phyloP scores from a whole-genome alignment of 2,113 vertebrate species.

The Synodontis membranacea region DNA sequence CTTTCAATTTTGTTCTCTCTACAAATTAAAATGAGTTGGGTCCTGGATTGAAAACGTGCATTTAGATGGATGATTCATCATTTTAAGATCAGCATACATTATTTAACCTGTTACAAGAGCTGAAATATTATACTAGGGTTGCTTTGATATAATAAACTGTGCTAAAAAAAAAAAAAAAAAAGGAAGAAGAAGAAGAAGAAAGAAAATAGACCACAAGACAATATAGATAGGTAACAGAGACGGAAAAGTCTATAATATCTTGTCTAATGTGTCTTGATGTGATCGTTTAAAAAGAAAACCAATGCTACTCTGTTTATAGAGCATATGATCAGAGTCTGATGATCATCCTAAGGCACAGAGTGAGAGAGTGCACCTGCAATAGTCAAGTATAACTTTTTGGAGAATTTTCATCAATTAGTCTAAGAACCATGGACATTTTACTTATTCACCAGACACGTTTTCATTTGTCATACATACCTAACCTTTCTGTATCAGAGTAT shows the following conservation, averaged over 20 bases:
- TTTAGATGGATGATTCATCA: neutral
- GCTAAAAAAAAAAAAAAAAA: neutral
- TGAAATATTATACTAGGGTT: neutral
- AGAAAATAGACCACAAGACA: neutral
- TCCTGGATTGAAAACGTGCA: neutral
- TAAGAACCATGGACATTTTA: neutral
- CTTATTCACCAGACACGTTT: neutral
- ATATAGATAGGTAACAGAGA: neutral
- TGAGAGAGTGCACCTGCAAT: neutral
- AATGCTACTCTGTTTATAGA: neutral
- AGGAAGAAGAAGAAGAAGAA: neutral
- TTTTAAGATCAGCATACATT: neutral
- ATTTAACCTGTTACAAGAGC: neutral
- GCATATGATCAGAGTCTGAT: neutral
- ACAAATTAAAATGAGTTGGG: neutral
- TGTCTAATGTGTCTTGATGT: neutral
- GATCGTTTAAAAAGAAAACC: too few species aligned
- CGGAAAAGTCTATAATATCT: neutral
- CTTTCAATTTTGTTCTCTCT: neutral
- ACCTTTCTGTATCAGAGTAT: neutral
- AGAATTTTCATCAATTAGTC: neutral
- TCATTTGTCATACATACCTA: neutral
- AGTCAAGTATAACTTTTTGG: neutral
- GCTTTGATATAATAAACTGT: neutral
- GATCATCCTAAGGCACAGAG: neutral